phyloP scores from a whole-genome alignment of 2,797 vertebrate genomes.

The Tadarida brasiliensis region DNA sequence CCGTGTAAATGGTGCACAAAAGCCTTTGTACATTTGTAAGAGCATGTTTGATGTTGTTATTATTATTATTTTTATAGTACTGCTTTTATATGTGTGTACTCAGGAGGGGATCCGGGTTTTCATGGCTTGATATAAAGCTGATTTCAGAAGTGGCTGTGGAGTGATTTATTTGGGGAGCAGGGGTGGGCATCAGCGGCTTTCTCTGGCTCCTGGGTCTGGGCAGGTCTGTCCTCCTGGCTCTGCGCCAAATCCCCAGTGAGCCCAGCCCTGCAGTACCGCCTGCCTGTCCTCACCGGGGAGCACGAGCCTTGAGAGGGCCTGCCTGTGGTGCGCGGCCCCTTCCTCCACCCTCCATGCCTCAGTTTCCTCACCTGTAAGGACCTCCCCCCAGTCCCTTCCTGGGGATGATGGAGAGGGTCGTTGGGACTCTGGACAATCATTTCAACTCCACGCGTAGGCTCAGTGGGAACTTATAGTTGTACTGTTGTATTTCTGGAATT shows the following conservation, averaged over 20 bases:
- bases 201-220: background rate
- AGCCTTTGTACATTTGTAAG: background rate
- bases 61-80: constrained; percentile 56
- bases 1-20: accelerated
- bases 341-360: too few species aligned
- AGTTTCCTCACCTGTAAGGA: background rate
- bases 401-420: background rate
- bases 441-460: accelerated
- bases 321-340: background rate
- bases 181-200: accelerated
- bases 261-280: background rate
- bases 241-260: background rate
- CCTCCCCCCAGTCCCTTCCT: background rate
- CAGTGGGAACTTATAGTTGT: accelerated
- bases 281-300: background rate
- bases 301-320: background rate
- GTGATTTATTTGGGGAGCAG: constrained; percentile 18
- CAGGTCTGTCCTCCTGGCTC: background rate
- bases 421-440: accelerated
- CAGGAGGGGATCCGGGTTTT: background rate
- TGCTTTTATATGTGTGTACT: constrained; percentile 36
- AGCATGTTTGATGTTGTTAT: background rate
- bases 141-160: background rate
- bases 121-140: constrained; percentile 65
- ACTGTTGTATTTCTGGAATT: accelerated